Conservation (phyloP, 2,888 invertebrate genomes). For the Heliconius sara region DNA sequence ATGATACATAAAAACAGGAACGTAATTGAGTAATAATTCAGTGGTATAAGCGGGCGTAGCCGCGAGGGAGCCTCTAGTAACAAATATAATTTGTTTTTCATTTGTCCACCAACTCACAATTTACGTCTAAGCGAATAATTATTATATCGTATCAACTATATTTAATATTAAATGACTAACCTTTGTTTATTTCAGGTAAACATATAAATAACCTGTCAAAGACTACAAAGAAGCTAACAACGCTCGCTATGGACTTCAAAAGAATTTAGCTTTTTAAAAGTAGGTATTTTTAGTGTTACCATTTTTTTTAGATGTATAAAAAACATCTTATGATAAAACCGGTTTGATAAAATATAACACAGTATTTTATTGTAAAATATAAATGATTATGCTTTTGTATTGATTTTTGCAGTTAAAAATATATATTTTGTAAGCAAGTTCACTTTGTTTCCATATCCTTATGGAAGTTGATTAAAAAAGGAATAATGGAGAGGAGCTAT, state of each 20-base stretch:
- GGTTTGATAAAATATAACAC: background rate
- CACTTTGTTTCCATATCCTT: too few species aligned
- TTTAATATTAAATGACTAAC: background rate
- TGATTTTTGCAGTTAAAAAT: too few species aligned
- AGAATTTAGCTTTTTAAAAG: conserved; percentile 20
- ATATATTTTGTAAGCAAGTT: too few species aligned
- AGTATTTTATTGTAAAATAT: background rate
- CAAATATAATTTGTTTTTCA: background rate
- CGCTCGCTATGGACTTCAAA: conserved; percentile 26
- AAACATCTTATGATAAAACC: too few species aligned
- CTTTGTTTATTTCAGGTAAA: conserved; percentile 23
- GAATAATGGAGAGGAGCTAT: too few species aligned
- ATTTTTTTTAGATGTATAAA: background rate
- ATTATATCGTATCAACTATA: background rate
- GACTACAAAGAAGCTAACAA: background rate
- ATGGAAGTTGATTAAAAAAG: too few species aligned
- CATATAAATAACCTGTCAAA: conserved; percentile 11
- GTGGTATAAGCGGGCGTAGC: too few species aligned
- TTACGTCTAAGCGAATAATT: background rate
- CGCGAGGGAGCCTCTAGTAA: too few species aligned
- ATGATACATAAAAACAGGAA: too few species aligned
- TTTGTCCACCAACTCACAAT: background rate
- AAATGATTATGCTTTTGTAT: too few species aligned
- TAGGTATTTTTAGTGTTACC: background rate
- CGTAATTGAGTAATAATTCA: too few species aligned